Evolutionary conservation across 2,797 vertebrate genomes (phyloP).

Genomic region (Antennarius maculatus): DNA sequence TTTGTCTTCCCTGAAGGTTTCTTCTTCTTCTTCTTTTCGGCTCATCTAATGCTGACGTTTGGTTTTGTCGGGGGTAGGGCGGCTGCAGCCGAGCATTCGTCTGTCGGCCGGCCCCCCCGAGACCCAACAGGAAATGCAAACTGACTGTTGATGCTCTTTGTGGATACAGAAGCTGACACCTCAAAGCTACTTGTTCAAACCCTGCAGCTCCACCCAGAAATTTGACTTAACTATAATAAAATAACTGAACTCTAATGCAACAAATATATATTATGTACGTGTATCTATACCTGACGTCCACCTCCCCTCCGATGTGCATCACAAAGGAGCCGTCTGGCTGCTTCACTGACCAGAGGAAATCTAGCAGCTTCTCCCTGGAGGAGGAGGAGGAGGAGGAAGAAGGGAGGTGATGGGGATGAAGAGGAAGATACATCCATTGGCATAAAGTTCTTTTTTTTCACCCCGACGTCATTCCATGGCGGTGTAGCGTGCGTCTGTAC

Average conservation of each 20-base stretch:
- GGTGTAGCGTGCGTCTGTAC: slow-evolving; percentile 63
- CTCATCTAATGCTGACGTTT: background rate
- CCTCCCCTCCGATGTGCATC: slow-evolving; percentile 96
- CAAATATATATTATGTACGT: background rate
- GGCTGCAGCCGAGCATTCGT: slow-evolving; percentile 9
- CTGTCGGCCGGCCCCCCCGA: slow-evolving; percentile 15
- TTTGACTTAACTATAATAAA: background rate
- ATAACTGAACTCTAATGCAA: slow-evolving; percentile 15
- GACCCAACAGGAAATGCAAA: slow-evolving; percentile 2
- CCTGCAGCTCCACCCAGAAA: background rate
- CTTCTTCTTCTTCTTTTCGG: background rate
- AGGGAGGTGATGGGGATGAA: slow-evolving; percentile 3
- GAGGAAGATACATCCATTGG: background rate
- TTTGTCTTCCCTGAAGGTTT: too few relatives aligned
- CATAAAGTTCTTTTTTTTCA: background rate
- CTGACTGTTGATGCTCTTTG: slow-evolving; percentile 30
- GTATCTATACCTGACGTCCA: slow-evolving; percentile 93
- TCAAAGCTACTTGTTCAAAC: slow-evolving; percentile 45
- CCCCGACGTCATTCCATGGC: background rate
- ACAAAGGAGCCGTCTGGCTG: slow-evolving; percentile 95
- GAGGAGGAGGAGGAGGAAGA: background rate
- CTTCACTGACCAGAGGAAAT: slow-evolving; percentile 91
- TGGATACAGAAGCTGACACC: slow-evolving; percentile 14
- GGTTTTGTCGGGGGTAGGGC: background rate
- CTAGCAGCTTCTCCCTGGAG: slow-evolving; percentile 92